Evolutionary conservation across 2,797 vertebrate species (phyloP), one percentile per base, ranked within the genome.

Genomic region (Cynodonichthys magdalenae): DNA sequence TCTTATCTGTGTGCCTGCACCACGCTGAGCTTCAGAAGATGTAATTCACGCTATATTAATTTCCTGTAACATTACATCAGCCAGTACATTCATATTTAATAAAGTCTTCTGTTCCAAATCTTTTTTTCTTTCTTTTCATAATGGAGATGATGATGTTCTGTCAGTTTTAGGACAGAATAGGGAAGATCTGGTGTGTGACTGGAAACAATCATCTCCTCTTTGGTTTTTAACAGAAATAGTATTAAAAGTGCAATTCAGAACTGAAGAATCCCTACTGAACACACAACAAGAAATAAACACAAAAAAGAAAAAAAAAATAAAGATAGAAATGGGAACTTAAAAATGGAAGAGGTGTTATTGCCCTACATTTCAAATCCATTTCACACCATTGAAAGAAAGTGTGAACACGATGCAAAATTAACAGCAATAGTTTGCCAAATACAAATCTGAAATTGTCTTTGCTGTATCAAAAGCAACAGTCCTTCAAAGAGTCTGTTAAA

Each of bases 11-110:
- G 42, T n/a, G 60, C 9, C 28, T 24, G 53, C 71, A 60, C 58
- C 7, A 72, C 71, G 64, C 64, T 46, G 54, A 62, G 72, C 75
- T 75, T 62, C 67, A 64, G 52, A 58, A 65, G 58, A 56, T 56
- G 55, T 75, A 49, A 77, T 82, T 87, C 53, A 71, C 36, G 4
- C 76, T 28, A 45, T 75, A 77, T 85, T 78, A 56, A 82, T 79
- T 82, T 74, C 66, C 71, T 42, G 45, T 52, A 67, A 36, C 12
- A 19, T 74, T 71, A 63, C 74, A 72, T 74, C 80, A 64, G 66
- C 29, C 49, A 56, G 42, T 51, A 56, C 58, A 57, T 75, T 79
- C 67, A 28, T 15, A 53, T 20, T 29, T 78, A 58, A 53, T 59
- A 48, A 61, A 29, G 49, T 53, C 36, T 48, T 59, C 48, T 44